Conservation (phyloP, 2,888 invertebrate genomes). For the Eilema caniola region DNA sequence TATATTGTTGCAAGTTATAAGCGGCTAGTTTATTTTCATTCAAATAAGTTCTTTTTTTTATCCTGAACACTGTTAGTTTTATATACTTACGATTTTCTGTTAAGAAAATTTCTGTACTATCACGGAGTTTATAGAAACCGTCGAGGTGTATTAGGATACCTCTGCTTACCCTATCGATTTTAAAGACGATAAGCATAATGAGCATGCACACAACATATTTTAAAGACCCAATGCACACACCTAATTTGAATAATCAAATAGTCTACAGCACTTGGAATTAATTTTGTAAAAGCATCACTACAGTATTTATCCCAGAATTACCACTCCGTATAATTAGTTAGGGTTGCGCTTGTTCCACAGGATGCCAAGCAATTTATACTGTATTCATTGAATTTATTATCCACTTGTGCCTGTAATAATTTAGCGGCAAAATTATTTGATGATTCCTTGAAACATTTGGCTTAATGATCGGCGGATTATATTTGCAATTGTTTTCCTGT, state of each 20-base stretch:
- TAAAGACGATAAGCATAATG: neutral
- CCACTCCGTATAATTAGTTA: slow-evolving; percentile 52
- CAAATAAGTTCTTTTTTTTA: no score
- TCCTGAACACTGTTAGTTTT: no score
- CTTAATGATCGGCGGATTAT: slow-evolving; percentile 35
- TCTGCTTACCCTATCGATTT: neutral
- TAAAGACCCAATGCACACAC: slow-evolving; percentile 5
- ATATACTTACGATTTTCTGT: no score
- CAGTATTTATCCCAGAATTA: slow-evolving; percentile 43
- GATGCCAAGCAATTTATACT: slow-evolving; percentile 40
- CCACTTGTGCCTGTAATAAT: slow-evolving; percentile 47
- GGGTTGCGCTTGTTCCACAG: slow-evolving; percentile 27
- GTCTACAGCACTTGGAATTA: slow-evolving; percentile 34
- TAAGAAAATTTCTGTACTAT: no score
- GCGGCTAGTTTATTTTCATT: no score
- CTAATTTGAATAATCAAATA: slow-evolving; percentile 35
- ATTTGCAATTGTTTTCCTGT: slow-evolving; percentile 18
- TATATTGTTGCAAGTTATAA: no score
- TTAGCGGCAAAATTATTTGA: slow-evolving; percentile 45
- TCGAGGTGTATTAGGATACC: no score
- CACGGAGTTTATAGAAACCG: no score
- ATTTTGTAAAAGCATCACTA: slow-evolving; percentile 47
- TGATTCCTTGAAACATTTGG: slow-evolving; percentile 32
- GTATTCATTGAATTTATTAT: slow-evolving; percentile 51
- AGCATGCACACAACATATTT: neutral